These are phyloP conservation scores for Pollicipes pollicipes DNA, from an alignment of 1,140 invertebrate genomes.

Conservation along the genomic window DNA sequence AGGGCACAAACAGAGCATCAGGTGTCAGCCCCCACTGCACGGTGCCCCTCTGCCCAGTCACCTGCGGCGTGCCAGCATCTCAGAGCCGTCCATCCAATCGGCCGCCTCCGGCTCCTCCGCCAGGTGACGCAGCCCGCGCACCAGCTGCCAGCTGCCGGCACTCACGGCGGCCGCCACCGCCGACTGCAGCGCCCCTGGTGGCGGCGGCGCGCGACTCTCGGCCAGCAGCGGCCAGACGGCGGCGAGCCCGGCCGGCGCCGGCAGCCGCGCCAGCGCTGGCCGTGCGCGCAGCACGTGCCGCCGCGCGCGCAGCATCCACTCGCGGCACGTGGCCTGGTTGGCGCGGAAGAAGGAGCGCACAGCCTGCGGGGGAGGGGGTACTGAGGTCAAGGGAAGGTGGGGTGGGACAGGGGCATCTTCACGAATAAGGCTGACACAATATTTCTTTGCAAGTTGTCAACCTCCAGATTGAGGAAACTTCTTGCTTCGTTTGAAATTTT, in stretches of 20 bases:
- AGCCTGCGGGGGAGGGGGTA: no score
- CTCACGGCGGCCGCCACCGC: neutral
- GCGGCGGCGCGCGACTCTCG: no score
- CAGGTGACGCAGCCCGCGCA: neutral
- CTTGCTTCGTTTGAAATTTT: no score
- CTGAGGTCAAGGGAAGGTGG: no score
- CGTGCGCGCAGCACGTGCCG: neutral
- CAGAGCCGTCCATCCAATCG: neutral
- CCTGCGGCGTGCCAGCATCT: neutral
- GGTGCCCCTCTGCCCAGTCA: no score
- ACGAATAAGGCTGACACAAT: no score
- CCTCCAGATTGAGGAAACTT: no score
- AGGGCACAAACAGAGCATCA: no score
- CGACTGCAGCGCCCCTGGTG: neutral
- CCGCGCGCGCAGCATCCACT: constrained; percentile 79
- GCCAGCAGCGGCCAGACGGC: neutral
- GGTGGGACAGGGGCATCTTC: no score
- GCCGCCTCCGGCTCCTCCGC: no score
- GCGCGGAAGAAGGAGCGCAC: constrained; percentile 82
- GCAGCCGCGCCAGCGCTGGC: constrained; percentile 46
- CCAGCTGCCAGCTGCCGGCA: neutral
- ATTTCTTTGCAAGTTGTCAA: no score
- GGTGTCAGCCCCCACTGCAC: no score
- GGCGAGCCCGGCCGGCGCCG: constrained; percentile 31
- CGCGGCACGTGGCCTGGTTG: constrained; percentile 76